Evolutionary conservation across 2,797 vertebrate genomes (phyloP), one percentile per base, ranked within the genome.

Genomic region (Cossypha polioptera): DNA sequence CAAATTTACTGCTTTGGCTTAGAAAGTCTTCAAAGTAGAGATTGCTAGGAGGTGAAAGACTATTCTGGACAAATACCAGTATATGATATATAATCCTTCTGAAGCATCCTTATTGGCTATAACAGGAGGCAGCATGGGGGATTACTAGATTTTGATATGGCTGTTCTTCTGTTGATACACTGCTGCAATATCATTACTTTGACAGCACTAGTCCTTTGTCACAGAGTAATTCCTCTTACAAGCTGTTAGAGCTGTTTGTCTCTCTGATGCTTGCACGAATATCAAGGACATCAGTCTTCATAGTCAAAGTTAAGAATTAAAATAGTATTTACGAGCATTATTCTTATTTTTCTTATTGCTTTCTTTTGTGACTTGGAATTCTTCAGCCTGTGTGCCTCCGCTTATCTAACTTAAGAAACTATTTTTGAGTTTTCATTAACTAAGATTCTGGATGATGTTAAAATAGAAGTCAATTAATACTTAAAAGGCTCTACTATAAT

Each of bases 161-260:
- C 87, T 68, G 28, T 90, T 94, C 63, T 86, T 88, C 83, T 82
- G 45, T 79, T 96, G 95, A 94, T 96, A 71, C 77, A 96, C 71
- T 86, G 84, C 84, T 87, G 74, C 58, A 93, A 95, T 95, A 96
- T 94, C 71, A 59, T 85, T 92, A 90, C 86, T 95, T 77, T 89
- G 95, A 95, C 86, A 93, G 77, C 59, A 40, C 62, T 36, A 54
- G 71, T 63, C 42, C 57, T 90, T 81, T 71, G 71, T 93, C 73
- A 92, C 21, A 59, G 53, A 36, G 67, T 48, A 94, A 77, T 95
- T 89, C 55, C 87, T 93, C 89, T 92, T 92, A 31, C 19, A 87
- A 65, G 74, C 86, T 89, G 48, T 94, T 94, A 73, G 78, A 80
- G 61, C 88, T 90, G 45, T 95, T 95, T 82, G 94, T 85, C 77